Evolutionary conservation across 1,140 invertebrate species (phyloP).

Genomic region (Penaeus vannamei): DNA sequence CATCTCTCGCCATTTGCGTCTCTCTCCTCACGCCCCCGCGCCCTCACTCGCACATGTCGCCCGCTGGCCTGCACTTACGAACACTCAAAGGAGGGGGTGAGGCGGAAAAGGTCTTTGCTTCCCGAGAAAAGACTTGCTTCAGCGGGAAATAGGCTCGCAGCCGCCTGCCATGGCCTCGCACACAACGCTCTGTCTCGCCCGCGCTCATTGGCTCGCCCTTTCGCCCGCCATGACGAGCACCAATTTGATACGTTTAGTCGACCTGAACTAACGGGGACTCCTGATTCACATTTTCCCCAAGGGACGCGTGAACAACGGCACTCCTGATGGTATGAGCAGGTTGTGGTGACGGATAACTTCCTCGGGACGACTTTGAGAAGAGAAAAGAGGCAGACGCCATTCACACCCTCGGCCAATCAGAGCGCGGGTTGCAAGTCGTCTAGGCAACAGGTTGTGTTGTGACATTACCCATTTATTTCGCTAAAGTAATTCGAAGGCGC

Average conservation of each 20-base stretch:
- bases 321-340: no score
- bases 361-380: not conserved
- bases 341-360: no score
- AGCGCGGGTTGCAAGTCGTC: not conserved
- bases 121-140: conserved; percentile 35
- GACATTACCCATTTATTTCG: conserved; percentile 52
- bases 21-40: not conserved
- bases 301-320: no score
- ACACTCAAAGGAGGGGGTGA: not conserved
- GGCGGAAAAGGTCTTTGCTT: not conserved
- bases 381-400: conserved; percentile 36
- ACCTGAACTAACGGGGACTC: not conserved
- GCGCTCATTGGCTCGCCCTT: conserved; percentile 9
- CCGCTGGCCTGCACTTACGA: conserved; percentile 23
- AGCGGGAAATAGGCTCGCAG: conserved; percentile 38
- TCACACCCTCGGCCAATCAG: conserved; percentile 24
- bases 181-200: conserved; percentile 38
- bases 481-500: not conserved
- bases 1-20: conserved; percentile 40
- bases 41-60: not conserved
- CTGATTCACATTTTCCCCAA: not conserved
- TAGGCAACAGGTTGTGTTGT: conserved; percentile 47
- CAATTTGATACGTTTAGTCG: conserved; percentile 49
- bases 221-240: conserved; percentile 32
- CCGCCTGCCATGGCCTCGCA: conserved; percentile 56